phyloP scores from a whole-genome alignment of 1,140 invertebrate species.

The Tigriopus japonicus region DNA sequence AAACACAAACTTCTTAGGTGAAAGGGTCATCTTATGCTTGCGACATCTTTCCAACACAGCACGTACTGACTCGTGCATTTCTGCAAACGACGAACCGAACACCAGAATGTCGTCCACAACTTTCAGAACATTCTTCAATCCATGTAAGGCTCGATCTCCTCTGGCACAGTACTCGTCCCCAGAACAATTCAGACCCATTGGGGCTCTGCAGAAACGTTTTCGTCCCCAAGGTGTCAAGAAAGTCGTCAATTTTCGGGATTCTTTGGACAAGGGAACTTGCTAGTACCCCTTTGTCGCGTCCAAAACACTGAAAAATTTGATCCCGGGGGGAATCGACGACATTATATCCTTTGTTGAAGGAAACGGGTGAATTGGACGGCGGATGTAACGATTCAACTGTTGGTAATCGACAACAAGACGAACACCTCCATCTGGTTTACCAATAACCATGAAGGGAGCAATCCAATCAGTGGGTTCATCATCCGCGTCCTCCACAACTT shows the following conservation, averaged over 20 bases:
- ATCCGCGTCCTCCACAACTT: neutral
- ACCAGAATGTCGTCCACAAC: neutral
- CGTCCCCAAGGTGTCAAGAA: constrained; percentile 21
- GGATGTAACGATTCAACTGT: constrained; percentile 21
- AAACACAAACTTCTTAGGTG: too few species aligned
- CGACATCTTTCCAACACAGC: constrained; percentile 10
- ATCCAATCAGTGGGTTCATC: constrained; percentile 1
- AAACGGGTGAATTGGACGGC: constrained; percentile 20
- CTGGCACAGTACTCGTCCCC: constrained; percentile 19
- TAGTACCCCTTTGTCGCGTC: constrained; percentile 22
- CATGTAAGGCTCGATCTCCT: constrained; percentile 15
- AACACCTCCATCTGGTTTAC: constrained; percentile 23
- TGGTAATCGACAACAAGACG: constrained; percentile 27
- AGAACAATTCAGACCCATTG: constrained; percentile 7
- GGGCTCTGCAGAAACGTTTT: constrained; percentile 17
- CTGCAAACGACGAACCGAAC: neutral
- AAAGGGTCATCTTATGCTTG: too few species aligned
- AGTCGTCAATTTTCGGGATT: constrained; percentile 17
- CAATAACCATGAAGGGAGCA: constrained; percentile 16
- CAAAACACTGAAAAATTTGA: constrained; percentile 14
- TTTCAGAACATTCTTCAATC: constrained; percentile 2
- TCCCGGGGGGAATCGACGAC: neutral
- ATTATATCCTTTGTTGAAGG: constrained; percentile 18
- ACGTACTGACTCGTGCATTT: neutral
- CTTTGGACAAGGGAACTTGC: constrained; percentile 19